Evolutionary conservation across 2,797 vertebrate genomes (phyloP), one percentile per base, ranked within the genome.

Genomic region (Dicrostonyx torquatus): DNA sequence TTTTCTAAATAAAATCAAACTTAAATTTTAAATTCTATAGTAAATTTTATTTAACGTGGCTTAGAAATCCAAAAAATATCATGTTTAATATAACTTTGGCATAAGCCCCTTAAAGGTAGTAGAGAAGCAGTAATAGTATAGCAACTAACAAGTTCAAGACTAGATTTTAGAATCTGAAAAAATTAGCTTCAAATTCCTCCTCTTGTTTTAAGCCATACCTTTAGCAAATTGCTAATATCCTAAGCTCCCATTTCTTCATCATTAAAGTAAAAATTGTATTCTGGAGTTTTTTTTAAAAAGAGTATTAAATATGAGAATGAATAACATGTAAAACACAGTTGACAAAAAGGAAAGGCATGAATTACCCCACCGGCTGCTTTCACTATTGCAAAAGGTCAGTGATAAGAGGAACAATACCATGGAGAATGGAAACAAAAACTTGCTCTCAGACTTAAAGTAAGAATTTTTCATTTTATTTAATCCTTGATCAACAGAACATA

Each of bases 1-100:
- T 91, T 93, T 94, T 95, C 62, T 92, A 4, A 93, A 83, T 77
- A 94, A 96, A 97, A 95, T 62, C 26, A 95, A 95, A 94, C 58
- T 72, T 48, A 1, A 55, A 64, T 43, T 88, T 88, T 55, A 90
- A 95, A 66, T 85, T 92, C 37, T 92, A 22, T 40, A 94, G 88
- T 91, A 85, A 94, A 91, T 90, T 43, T 93, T 89, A 83, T n/a
- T 90, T 80, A 89, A 94, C 26, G 70, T 26, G 58, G 50, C 48
- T 96, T 86, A 91, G 92, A 76, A 58, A 93, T 82, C 64, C 40
- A 77, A 73, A 31, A 5, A 85, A 14, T 66, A 84, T 18, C 43
- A 91, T 22, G 8, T 48, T 78, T 90, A 89, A 64, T 48, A 94
- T 86, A 83, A 77, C 55, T 31, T 91, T 40, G 31, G 31, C 55